phyloP scores from a whole-genome alignment of 2,888 invertebrate species.

The Drosophila dives region DNA sequence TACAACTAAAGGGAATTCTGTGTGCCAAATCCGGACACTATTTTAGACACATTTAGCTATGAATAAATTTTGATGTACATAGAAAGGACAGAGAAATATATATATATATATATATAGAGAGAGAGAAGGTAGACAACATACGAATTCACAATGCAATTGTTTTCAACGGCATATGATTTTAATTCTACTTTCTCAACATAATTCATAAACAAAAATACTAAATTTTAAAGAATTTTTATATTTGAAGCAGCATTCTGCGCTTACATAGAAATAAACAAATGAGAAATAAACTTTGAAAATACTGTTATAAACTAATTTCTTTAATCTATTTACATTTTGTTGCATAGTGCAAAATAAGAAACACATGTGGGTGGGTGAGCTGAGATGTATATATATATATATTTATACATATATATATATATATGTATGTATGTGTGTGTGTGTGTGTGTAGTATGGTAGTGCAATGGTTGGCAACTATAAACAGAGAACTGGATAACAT shows the following conservation, averaged over 20 bases:
- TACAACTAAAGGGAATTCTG: conserved; percentile 11
- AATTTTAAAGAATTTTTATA: background rate
- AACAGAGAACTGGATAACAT: conserved; percentile 14
- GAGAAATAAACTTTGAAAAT: background rate
- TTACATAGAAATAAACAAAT: background rate
- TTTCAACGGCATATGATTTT: background rate
- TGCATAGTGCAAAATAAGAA: conserved; percentile 7
- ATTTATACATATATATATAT: background rate
- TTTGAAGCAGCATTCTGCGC: background rate
- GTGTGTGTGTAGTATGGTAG: background rate
- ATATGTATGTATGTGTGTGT: conserved; percentile 2
- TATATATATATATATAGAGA: background rate
- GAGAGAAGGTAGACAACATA: conserved; percentile 9
- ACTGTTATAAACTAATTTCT: background rate
- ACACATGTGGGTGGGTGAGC: conserved; percentile 3
- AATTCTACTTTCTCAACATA: background rate
- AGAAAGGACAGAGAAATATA: conserved; percentile 4
- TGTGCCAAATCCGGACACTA: background rate
- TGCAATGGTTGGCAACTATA: conserved; percentile 12
- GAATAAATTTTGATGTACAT: conserved; percentile 22
- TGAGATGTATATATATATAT: background rate
- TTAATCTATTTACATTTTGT: conserved; percentile 2
- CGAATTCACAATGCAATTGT: conserved; percentile 15
- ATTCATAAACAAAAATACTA: no score
- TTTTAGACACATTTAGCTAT: background rate